These are phyloP conservation scores for Phalacrocorax brasilianus DNA, from an alignment of 2,113 vertebrate species.

Conservation along the genomic window DNA sequence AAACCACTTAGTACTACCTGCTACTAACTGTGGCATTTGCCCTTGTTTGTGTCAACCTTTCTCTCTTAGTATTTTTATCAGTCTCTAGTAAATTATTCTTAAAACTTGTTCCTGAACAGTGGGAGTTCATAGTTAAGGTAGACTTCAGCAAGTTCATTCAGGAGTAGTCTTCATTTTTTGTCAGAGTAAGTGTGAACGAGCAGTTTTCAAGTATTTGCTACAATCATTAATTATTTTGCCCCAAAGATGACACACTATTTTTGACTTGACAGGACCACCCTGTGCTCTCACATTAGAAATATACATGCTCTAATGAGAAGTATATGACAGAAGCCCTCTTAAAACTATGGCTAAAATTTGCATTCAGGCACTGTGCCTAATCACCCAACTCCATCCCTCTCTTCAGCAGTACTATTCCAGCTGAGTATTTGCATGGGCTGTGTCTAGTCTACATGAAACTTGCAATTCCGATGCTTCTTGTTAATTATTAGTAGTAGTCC, in stretches of 20 bases:
- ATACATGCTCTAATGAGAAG: not conserved
- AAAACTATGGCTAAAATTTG: not conserved
- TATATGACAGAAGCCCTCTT: not conserved
- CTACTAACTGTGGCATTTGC: not conserved
- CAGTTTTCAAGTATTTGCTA: not conserved
- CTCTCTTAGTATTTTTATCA: not conserved
- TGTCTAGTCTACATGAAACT: not conserved
- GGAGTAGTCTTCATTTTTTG: not conserved
- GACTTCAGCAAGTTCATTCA: not conserved
- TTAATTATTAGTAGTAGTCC: not conserved
- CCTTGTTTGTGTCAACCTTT: not conserved
- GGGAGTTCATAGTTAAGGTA: not conserved
- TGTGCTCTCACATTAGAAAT: not conserved
- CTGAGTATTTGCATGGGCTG: not conserved
- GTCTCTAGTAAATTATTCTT: not conserved
- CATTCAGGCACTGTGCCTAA: not conserved
- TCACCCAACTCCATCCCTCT: not conserved
- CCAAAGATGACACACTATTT: not conserved
- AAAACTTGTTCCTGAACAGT: not conserved
- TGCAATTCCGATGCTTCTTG: not conserved
- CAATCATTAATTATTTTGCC: not conserved
- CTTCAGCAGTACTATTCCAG: not conserved
- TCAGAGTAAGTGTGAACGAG: not conserved
- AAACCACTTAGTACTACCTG: not conserved
- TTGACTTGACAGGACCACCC: not conserved